phyloP scores from a whole-genome alignment of 2,888 invertebrate genomes.

The Hyalella azteca region DNA sequence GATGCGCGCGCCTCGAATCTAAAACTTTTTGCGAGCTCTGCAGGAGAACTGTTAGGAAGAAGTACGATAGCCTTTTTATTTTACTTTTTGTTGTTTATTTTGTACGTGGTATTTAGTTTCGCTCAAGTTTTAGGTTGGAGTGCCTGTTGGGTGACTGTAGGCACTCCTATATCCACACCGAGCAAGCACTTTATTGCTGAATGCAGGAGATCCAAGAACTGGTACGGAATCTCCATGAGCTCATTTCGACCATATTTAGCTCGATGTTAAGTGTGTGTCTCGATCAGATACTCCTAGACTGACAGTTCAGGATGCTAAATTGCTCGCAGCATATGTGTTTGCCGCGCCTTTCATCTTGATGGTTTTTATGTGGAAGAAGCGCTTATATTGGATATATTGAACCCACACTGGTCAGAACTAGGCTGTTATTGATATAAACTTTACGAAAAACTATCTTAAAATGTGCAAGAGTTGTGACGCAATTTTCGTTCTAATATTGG shows the following conservation, averaged over 20 bases:
- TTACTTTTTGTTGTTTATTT: not conserved
- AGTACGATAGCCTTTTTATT: not conserved
- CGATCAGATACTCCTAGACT: not conserved
- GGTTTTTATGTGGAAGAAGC: not conserved
- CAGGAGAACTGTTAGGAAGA: slow-evolving; percentile 19
- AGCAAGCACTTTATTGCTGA: not conserved
- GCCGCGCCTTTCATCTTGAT: not conserved
- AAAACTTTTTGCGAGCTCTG: not conserved
- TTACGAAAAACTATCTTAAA: too few relatives aligned
- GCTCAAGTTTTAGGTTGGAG: too few relatives aligned
- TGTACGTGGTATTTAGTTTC: too few relatives aligned
- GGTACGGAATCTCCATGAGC: not conserved
- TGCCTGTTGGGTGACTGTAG: not conserved
- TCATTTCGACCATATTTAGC: not conserved
- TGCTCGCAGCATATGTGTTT: not conserved
- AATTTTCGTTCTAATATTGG: too few relatives aligned
- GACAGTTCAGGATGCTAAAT: not conserved
- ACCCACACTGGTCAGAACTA: too few relatives aligned
- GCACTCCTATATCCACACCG: not conserved
- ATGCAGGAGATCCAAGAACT: not conserved
- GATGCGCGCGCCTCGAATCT: not conserved
- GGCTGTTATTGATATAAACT: too few relatives aligned
- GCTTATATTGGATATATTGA: not conserved
- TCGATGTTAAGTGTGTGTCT: too few relatives aligned
- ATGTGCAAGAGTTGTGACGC: too few relatives aligned